phyloP scores from a whole-genome alignment of 2,797 vertebrate species.

The Phataginus tricuspis region DNA sequence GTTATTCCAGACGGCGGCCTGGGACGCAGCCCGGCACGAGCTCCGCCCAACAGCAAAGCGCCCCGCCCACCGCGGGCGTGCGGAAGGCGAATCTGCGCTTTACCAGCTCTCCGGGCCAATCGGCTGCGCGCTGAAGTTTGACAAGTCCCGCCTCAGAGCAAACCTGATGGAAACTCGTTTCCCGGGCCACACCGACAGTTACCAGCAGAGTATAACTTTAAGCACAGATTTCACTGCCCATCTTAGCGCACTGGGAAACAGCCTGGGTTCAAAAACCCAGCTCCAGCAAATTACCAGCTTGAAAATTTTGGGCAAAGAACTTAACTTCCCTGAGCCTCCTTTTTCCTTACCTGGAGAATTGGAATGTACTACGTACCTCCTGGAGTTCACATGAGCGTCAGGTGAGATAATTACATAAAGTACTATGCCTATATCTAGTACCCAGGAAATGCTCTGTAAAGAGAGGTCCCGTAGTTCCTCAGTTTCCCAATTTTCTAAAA shows the following conservation, averaged over 20 bases:
- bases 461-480: not conserved
- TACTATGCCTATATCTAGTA: not conserved
- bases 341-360: not conserved
- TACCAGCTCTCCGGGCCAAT: not conserved
- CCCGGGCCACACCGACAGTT: not conserved
- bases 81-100: not conserved
- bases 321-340: not conserved
- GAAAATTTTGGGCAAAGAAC: not conserved
- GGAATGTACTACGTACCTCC: not conserved
- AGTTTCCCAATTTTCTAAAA: not conserved
- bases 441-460: not conserved
- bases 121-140: not conserved
- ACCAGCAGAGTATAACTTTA: not conserved
- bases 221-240: not conserved
- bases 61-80: rapidly evolving
- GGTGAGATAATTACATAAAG: not conserved
- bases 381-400: not conserved
- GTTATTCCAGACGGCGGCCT: not conserved
- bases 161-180: not conserved
- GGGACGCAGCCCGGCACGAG: too few species aligned
- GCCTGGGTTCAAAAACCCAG: not conserved
- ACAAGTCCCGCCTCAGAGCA: not conserved
- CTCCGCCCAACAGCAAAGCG: too few species aligned
- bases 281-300: not conserved
- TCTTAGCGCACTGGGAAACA: not conserved